Conservation (phyloP, 2,113 vertebrate species). For the Forbesichthys papilliferus region DNA sequence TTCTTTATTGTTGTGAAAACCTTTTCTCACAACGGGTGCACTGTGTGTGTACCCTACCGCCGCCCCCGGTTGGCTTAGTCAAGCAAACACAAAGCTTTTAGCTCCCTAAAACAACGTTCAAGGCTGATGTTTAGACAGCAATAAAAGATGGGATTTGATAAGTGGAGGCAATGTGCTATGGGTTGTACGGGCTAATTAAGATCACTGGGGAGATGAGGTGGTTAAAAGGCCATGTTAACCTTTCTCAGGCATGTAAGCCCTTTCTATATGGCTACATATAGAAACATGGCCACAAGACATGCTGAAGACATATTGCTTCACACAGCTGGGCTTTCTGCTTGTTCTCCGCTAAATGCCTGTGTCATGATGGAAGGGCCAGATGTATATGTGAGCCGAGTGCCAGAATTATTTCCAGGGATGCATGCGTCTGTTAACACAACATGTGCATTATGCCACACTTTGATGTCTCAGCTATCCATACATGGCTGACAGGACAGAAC, state of each 20-base stretch:
- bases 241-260: conserved; percentile 13
- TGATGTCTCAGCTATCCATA: conserved; percentile 44
- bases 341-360: conserved; percentile 30
- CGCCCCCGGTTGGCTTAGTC: conserved; percentile 15
- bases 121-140: conserved; percentile 7
- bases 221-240: conserved; percentile 5
- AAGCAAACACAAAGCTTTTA: conserved; percentile 21
- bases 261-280: conserved; percentile 1
- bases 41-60: conserved; percentile 25
- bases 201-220: neutral
- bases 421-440: conserved; percentile 18
- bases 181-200: conserved; percentile 3
- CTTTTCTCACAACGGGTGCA: conserved; percentile 30
- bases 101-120: conserved; percentile 11
- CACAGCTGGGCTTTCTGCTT: conserved; percentile 30
- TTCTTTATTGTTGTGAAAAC: conserved; percentile 40
- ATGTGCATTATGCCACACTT: conserved; percentile 24
- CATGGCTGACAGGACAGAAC: conserved; percentile 20
- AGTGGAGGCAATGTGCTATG: neutral
- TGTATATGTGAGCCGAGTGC: conserved; percentile 30
- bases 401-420: conserved; percentile 41
- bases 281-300: conserved; percentile 5
- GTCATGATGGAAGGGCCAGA: conserved; percentile 48
- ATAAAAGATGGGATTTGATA: neutral
- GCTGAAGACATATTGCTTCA: conserved; percentile 7